Conservation (phyloP, 2,113 vertebrate genomes). For the Brachyhypopomus gauderio region DNA sequence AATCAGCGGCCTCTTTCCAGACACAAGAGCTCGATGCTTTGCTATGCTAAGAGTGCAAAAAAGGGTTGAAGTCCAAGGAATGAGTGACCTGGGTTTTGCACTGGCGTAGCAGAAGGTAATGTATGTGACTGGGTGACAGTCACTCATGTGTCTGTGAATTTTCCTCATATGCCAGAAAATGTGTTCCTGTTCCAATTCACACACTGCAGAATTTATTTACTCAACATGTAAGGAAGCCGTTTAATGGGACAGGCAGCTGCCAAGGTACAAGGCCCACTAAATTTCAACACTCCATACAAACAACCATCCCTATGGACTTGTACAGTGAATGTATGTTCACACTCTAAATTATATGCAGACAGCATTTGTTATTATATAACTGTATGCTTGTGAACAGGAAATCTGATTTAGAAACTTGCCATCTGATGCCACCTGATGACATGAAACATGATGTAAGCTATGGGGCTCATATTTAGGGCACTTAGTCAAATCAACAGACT, state of each 20-base stretch:
- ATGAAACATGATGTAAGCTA: background rate
- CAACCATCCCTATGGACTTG: background rate
- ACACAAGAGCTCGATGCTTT: background rate
- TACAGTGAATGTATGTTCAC: background rate
- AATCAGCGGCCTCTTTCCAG: constrained; percentile 39
- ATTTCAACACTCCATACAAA: background rate
- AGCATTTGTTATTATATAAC: constrained; percentile 20
- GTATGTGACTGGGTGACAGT: background rate
- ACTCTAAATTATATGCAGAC: background rate
- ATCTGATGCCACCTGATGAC: constrained; percentile 2
- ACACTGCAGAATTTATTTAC: constrained; percentile 10
- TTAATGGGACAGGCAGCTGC: background rate
- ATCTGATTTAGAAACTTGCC: constrained; percentile 24
- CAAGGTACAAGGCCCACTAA: background rate
- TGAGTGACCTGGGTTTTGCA: background rate
- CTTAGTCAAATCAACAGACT: background rate
- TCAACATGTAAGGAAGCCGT: background rate
- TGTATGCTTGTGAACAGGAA: constrained; percentile 10
- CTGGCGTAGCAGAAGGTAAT: background rate
- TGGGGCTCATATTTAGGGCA: background rate
- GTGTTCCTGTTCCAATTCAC: background rate
- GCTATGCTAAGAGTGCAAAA: background rate
- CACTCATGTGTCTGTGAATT: no score
- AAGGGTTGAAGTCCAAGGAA: background rate
- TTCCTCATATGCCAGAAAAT: background rate